Percentiles rank a stretch among this genome's conserved stretches.
phyloP scores from a whole-genome alignment of 2,797 vertebrate species.

The Myotis planiceps region DNA sequence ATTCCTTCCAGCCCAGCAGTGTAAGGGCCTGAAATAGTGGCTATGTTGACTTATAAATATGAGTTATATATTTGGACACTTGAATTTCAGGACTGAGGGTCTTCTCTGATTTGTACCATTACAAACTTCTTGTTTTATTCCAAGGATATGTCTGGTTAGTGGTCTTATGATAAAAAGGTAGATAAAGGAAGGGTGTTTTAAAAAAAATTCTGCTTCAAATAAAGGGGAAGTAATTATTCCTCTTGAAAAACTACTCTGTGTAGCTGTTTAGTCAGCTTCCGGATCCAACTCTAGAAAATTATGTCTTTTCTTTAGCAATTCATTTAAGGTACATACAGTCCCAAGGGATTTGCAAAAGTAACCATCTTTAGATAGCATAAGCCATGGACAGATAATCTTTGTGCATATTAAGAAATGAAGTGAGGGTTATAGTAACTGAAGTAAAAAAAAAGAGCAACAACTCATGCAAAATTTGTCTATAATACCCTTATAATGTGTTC shows the following conservation, averaged over 20 bases:
- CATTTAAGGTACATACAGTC: background rate
- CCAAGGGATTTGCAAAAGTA: background rate
- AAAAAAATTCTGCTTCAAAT: background rate
- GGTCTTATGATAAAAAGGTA: background rate
- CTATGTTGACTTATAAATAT: background rate
- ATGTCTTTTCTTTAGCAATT: background rate
- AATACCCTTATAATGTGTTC: background rate
- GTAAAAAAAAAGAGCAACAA: background rate
- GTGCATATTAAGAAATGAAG: background rate
- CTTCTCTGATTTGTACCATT: background rate
- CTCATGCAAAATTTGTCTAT: background rate
- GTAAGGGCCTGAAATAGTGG: background rate
- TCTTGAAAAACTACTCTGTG: background rate
- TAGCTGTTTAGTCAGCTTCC: background rate
- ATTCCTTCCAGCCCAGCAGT: background rate
- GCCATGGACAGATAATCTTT: background rate
- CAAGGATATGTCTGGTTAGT: background rate
- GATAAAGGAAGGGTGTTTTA: background rate
- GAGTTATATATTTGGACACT: background rate
- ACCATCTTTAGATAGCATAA: background rate
- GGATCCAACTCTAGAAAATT: background rate
- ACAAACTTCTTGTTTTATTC: background rate
- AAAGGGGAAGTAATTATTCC: background rate
- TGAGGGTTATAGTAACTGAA: background rate
- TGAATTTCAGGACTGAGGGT: background rate